A percentile compares a stretch with the other conserved stretches of the same genome.
Evolutionary conservation across 2,113 vertebrate species (phyloP).

Genomic region (Eurypyga helias): DNA sequence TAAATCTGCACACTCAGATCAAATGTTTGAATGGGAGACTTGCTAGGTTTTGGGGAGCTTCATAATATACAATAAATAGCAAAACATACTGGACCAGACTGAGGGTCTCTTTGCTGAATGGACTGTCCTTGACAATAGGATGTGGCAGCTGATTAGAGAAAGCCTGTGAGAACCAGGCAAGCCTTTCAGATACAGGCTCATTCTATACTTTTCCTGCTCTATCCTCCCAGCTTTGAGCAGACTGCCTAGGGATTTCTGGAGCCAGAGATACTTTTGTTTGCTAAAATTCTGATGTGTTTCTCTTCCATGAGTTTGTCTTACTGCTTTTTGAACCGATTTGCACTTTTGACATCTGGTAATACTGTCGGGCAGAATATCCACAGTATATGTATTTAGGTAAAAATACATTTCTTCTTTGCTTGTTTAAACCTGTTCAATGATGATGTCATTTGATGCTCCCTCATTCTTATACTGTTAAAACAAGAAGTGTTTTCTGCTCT

Average conservation of each 20-base stretch:
- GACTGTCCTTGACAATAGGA: neutral
- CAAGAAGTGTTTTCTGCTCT: neutral
- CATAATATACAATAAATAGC: neutral
- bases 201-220: neutral
- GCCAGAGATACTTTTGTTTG: neutral
- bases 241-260: neutral
- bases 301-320: neutral
- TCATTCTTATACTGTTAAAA: neutral
- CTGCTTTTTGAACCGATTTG: neutral
- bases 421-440: neutral
- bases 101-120: neutral
- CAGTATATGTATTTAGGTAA: neutral
- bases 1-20: neutral
- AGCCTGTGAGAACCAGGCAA: neutral
- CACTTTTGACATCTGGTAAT: neutral
- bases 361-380: neutral
- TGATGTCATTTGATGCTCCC: neutral
- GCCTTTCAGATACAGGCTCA: neutral
- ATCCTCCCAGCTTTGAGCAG: neutral
- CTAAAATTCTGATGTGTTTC: neutral
- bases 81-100: neutral
- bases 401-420: neutral
- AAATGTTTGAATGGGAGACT: neutral
- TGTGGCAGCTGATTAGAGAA: neutral
- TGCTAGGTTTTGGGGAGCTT: fast-evolving